Evolutionary conservation across 2,113 vertebrate genomes (phyloP).

Genomic region (Lepisosteus oculatus): DNA sequence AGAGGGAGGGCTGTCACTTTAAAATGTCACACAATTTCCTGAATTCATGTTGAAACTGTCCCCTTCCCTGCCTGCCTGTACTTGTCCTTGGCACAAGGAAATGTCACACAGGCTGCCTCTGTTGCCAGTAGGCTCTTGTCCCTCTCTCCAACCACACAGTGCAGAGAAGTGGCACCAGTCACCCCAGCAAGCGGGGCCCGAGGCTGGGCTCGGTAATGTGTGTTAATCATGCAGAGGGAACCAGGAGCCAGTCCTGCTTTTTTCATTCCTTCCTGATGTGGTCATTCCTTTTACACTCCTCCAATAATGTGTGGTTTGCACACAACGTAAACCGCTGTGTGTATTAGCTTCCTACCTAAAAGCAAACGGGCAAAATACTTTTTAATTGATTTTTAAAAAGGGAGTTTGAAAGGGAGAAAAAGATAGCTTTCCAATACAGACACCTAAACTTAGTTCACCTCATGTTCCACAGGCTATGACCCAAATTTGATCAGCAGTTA

Average conservation of each 20-base stretch:
- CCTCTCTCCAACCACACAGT: background rate
- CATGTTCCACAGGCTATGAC: too few relatives aligned
- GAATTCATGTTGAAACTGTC: too few relatives aligned
- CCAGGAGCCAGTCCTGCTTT: background rate
- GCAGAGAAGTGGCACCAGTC: background rate
- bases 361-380: background rate
- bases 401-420: too few relatives aligned
- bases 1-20: too few relatives aligned
- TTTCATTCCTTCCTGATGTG: conserved; percentile 8
- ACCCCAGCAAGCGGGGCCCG: background rate
- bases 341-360: background rate
- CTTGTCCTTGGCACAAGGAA: too few relatives aligned
- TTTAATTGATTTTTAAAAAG: too few relatives aligned
- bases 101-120: background rate
- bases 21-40: too few relatives aligned
- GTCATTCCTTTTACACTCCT: background rate
- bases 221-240: conserved; percentile 9
- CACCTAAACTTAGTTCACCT: too few relatives aligned
- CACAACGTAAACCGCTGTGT: background rate
- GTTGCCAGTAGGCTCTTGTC: background rate
- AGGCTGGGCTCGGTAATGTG: background rate
- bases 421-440: too few relatives aligned
- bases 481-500: too few relatives aligned
- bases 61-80: too few relatives aligned
- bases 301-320: background rate